Evolutionary conservation across 1,140 invertebrate genomes (phyloP).

Genomic region (Monomorium pharaonis): DNA sequence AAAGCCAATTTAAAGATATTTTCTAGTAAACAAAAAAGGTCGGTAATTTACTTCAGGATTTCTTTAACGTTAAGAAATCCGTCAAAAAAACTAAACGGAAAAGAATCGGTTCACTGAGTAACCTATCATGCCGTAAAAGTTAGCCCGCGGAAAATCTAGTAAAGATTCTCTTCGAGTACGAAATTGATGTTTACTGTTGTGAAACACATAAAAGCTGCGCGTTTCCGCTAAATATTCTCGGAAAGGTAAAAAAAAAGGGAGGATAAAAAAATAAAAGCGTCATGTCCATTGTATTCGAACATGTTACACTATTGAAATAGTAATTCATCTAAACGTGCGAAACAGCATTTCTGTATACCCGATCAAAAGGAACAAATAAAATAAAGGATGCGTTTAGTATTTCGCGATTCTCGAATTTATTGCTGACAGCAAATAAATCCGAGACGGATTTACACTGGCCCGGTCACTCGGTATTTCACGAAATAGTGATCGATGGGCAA

Average conservation of each 20-base stretch:
- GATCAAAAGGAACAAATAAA: slow-evolving; percentile 37
- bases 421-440: slow-evolving; percentile 52
- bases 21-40: too few relatives aligned
- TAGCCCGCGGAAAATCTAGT: too few relatives aligned
- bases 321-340: slow-evolving; percentile 24
- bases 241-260: background rate
- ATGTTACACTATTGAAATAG: slow-evolving; percentile 12
- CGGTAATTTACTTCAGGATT: too few relatives aligned
- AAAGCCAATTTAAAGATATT: too few relatives aligned
- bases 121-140: too few relatives aligned
- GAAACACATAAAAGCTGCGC: background rate
- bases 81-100: too few relatives aligned
- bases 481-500: slow-evolving; percentile 57
- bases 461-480: slow-evolving; percentile 42
- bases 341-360: slow-evolving; percentile 19
- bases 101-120: too few relatives aligned
- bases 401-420: slow-evolving; percentile 51
- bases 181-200: background rate
- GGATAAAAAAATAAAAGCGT: background rate
- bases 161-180: too few relatives aligned
- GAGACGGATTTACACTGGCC: slow-evolving; percentile 54
- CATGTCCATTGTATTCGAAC: background rate
- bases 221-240: background rate
- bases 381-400: slow-evolving; percentile 51
- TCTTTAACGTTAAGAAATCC: too few relatives aligned